Conservation (phyloP, 2,113 vertebrate species). For the Myotis davidii region DNA sequence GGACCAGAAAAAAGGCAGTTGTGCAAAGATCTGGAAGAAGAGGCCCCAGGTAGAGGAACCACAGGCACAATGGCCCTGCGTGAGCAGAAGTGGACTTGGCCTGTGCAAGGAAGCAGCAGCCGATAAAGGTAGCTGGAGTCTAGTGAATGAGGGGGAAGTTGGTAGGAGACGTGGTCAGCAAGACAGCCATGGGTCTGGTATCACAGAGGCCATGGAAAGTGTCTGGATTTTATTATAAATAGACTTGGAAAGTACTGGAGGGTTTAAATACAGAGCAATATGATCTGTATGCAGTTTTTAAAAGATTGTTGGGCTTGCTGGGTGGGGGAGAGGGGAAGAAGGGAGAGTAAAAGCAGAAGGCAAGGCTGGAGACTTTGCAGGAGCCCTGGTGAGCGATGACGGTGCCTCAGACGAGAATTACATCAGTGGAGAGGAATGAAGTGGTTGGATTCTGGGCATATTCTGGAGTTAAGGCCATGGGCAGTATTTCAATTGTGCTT, state of each 20-base stretch:
- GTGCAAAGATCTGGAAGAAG: not conserved
- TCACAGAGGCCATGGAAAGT: not conserved
- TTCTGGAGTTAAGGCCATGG: not conserved
- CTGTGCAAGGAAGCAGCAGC: not conserved
- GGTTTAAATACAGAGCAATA: slow-evolving; percentile 52
- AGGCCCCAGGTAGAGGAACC: not conserved
- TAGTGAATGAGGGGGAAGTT: not conserved
- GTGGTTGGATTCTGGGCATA: not conserved
- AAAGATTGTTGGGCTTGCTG: not conserved
- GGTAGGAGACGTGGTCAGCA: not conserved
- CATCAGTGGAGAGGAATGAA: slow-evolving; percentile 28
- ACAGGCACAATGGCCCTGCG: not conserved
- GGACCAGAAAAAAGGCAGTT: not conserved
- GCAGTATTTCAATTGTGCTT: not conserved
- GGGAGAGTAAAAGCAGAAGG: not conserved
- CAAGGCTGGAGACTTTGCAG: not conserved
- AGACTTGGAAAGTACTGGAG: slow-evolving; percentile 52
- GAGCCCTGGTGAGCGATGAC: not conserved
- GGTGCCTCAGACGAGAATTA: not conserved
- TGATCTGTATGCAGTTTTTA: slow-evolving; percentile 12
- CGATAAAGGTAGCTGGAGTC: not conserved
- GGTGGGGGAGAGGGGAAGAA: not conserved
- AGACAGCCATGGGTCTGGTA: not conserved
- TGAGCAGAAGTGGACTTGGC: not conserved
- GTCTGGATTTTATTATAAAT: slow-evolving; percentile 66